Conservation (phyloP, 2,797 vertebrate genomes). For the Sphaeramia orbicularis region DNA sequence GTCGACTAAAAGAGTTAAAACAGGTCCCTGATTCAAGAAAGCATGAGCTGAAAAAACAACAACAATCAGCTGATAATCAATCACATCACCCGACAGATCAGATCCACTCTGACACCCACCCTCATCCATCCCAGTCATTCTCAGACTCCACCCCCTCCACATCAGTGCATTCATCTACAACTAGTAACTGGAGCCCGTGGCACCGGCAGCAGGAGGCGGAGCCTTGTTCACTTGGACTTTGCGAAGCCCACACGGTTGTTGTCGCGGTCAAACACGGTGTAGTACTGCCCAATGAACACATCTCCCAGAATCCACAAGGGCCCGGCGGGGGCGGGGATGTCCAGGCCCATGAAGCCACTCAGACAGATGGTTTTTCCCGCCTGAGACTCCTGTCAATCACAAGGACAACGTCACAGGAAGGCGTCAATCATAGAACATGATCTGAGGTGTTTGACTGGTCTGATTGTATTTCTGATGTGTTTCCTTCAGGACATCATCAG, state of each 20-base stretch:
- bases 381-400: conserved; percentile 81
- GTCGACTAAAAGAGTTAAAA: not conserved
- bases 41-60: no score
- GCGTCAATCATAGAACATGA: not conserved
- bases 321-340: conserved; percentile 92
- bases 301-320: conserved; percentile 99
- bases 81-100: no score
- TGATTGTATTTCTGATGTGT: no score
- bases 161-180: no score
- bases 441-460: no score
- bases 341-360: conserved; percentile 96
- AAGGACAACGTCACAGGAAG: conserved; percentile 1
- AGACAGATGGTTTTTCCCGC: conserved; percentile 89
- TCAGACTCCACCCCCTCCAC: no score
- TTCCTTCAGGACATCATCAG: no score
- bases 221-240: conserved; percentile 73
- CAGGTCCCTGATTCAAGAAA: not conserved
- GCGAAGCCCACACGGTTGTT: conserved; percentile 93
- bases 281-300: conserved; percentile 96
- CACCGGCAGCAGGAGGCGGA: no score
- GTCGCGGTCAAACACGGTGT: conserved; percentile 92
- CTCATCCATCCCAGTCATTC: no score
- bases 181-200: no score
- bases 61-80: no score
- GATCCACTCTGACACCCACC: no score